Evolutionary conservation across 92 coral and sea anemone species (phyloP).

Genomic region (Epizoanthus ramosus): DNA sequence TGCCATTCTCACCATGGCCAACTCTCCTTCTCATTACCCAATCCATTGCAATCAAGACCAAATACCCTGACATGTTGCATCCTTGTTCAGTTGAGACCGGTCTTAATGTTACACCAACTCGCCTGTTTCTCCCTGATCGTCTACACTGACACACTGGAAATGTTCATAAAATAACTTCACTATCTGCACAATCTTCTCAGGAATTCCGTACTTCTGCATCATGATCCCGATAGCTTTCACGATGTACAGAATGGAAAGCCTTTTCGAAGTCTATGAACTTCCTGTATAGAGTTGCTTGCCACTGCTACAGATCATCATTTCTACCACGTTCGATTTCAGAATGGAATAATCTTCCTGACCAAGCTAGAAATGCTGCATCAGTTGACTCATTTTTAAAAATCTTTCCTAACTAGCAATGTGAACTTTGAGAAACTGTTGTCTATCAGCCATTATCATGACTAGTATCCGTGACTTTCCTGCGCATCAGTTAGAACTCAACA

Average conservation of each 20-base stretch:
- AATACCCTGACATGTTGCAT: no score
- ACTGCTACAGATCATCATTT: no score
- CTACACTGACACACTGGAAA: constrained; percentile 10
- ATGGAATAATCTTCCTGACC: no score
- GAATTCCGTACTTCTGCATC: constrained; percentile 49
- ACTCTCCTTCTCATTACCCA: background rate
- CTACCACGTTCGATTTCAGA: no score
- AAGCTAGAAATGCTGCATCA: no score
- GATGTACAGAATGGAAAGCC: constrained; percentile 44
- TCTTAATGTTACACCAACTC: constrained; percentile 8
- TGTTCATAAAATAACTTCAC: constrained; percentile 37
- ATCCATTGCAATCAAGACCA: background rate
- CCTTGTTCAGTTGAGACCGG: background rate
- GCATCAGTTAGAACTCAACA: no score
- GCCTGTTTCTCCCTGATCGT: constrained; percentile 33
- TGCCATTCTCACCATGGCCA: background rate
- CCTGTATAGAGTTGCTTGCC: constrained; percentile 50
- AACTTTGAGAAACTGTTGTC: no score
- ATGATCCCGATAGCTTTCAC: constrained; percentile 43
- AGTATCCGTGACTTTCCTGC: no score
- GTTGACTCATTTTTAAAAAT: no score
- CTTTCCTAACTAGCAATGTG: no score
- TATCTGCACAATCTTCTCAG: constrained; percentile 41
- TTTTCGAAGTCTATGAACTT: constrained; percentile 52
- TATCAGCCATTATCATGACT: no score